Evolutionary conservation across 1,140 invertebrate species (phyloP).

Genomic region (Fopius arisanus): DNA sequence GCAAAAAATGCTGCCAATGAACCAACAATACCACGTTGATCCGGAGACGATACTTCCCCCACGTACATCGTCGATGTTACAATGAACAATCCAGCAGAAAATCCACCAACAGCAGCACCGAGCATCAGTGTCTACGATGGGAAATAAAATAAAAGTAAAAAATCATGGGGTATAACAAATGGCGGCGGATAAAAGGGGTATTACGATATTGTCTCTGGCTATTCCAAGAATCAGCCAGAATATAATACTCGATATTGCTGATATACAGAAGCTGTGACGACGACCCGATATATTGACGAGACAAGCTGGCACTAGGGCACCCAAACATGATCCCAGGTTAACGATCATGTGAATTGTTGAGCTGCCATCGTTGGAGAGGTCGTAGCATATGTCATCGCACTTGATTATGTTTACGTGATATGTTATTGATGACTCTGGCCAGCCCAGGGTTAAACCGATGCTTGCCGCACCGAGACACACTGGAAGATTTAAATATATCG

Average conservation of each 20-base stretch:
- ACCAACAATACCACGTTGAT: slow-evolving; percentile 22
- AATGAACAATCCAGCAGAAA: slow-evolving; percentile 34
- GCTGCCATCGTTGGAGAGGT: neutral
- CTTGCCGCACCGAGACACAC: slow-evolving; percentile 40
- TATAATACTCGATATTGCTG: slow-evolving; percentile 15
- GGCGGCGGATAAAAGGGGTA: neutral
- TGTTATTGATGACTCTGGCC: slow-evolving; percentile 23
- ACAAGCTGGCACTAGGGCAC: slow-evolving; percentile 36
- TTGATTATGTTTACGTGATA: slow-evolving; percentile 11
- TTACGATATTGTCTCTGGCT: slow-evolving; percentile 3
- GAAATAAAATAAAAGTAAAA: slow-evolving; percentile 8
- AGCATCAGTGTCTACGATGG: neutral
- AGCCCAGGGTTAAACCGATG: slow-evolving; percentile 36
- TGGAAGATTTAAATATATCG: slow-evolving; percentile 12
- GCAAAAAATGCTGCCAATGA: slow-evolving; percentile 28
- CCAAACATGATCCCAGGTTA: slow-evolving; percentile 36
- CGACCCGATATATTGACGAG: slow-evolving; percentile 38
- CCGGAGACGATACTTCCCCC: slow-evolving; percentile 30
- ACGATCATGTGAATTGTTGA: slow-evolving; percentile 28
- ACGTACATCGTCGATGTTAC: slow-evolving; percentile 36
- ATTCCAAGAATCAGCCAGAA: slow-evolving; percentile 35
- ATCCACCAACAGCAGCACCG: slow-evolving; percentile 28
- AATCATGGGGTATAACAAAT: neutral
- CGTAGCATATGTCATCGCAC: neutral
- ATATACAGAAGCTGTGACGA: slow-evolving; percentile 30